Evolutionary conservation across 2,113 vertebrate genomes (phyloP), one percentile per base, ranked within the genome.

Genomic region (Sminthopsis crassicaudata): DNA sequence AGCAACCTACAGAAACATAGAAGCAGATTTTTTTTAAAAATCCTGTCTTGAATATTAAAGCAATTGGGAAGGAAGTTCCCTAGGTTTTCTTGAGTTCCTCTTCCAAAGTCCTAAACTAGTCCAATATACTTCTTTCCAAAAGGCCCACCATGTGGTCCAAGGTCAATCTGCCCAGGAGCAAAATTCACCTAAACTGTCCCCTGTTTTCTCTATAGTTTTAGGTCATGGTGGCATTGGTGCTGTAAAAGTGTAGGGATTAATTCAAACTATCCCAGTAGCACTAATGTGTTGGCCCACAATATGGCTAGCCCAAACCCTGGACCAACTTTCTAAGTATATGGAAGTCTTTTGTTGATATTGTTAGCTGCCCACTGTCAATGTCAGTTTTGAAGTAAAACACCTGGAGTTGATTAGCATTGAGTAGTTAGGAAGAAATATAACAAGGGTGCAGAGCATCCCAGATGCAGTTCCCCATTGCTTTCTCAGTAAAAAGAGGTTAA

Each of bases 381-480:
- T 90, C 93, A 90, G 93, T 97, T 97, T 97, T 97, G 95, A 96
- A 97, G 95, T 95, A 53, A 0, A 90, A 95, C 90, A 90, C 95
- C 94, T 92, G 92, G 94, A 95, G n/a, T 42, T 84, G 67, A 96
- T 60, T 93, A 96, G 96, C 94, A 95, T 95, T 94, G 60, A 10
- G 23, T 22, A 22, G 67, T 7, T 0, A 84, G 19, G n/a, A 84
- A 84, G 67, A 84, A 84, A 42, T 42, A 84, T 42, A n/a, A 84
- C 67, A 84, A 84, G 67, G 67, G 67, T 19, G 8, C 16, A 42
- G 67, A 42, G 67, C 67, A 42, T 42, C 67, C 67, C 67, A 42
- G 1, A 42, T 22, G n/a, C 67, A 84, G 19, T 42, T 42, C 67
- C n/a, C 42, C 67, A 84, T 84, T 84, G 36, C n/a, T 84, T 84